Percentiles rank a stretch among this genome's conserved stretches.
Conservation (phyloP, 2,888 invertebrate species). For the Melikaiella ostensackeni region DNA sequence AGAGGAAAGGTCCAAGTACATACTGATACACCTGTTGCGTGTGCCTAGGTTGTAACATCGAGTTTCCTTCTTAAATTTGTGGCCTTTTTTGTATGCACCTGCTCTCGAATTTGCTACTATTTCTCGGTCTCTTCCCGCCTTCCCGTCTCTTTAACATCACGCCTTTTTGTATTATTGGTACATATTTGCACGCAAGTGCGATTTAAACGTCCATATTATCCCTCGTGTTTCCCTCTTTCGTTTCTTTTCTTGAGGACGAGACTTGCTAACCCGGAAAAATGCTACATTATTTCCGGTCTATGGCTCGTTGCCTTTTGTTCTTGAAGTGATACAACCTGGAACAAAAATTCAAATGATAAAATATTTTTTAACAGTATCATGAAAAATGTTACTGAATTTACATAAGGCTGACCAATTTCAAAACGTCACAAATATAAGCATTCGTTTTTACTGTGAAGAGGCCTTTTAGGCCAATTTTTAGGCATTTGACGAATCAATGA, state of each 20-base stretch:
- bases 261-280: conserved; percentile 4
- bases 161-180: conserved; percentile 28
- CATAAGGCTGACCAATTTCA: too few relatives aligned
- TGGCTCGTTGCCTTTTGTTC: conserved; percentile 22
- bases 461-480: too few relatives aligned
- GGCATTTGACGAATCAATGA: not conserved
- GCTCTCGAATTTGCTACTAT: conserved; percentile 45
- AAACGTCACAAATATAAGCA: too few relatives aligned
- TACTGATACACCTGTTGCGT: conserved; percentile 60
- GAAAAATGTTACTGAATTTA: too few relatives aligned
- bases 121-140: conserved; percentile 11
- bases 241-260: not conserved
- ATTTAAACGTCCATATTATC: conserved; percentile 9
- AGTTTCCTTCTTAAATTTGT: conserved; percentile 45
- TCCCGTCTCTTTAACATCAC: conserved; percentile 36
- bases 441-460: too few relatives aligned
- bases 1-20: conserved; percentile 43
- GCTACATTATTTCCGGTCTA: conserved; percentile 19
- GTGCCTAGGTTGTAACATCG: conserved; percentile 42
- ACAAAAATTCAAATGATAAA: not conserved
- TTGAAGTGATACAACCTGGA: not conserved
- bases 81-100: conserved; percentile 38
- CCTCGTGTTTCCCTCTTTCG: not conserved
- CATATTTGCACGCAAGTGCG: conserved; percentile 25
- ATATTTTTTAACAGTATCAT: too few relatives aligned